phyloP scores from a whole-genome alignment of 2,888 invertebrate genomes.

The Pemphredon lugubris region DNA sequence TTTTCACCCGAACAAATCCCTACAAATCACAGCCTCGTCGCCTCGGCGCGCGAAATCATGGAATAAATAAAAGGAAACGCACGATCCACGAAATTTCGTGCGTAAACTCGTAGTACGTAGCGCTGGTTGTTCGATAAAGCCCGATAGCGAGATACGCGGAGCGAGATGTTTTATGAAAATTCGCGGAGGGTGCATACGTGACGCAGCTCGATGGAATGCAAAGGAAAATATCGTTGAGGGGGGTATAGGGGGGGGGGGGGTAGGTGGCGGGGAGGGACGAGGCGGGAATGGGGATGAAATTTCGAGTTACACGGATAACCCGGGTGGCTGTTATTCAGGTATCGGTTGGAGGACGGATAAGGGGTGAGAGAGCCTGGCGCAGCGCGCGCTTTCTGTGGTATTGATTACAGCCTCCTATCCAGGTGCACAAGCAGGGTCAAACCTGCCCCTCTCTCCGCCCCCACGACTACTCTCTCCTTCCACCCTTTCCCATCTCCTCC shows the following conservation, averaged over 20 bases:
- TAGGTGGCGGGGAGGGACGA: neutral
- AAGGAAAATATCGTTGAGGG: too few species aligned
- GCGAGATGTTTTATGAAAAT: neutral
- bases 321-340: conserved; percentile 60
- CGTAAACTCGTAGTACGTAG: neutral
- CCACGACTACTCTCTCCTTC: conserved; percentile 52
- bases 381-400: conserved; percentile 76
- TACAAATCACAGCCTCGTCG: conserved; percentile 1
- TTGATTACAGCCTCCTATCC: conserved; percentile 80
- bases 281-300: conserved; percentile 8
- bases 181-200: neutral
- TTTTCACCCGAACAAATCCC: conserved; percentile 1
- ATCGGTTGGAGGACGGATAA: conserved; percentile 63
- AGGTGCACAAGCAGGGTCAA: conserved; percentile 79
- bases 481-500: conserved; percentile 44
- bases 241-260: neutral
- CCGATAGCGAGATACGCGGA: neutral
- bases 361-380: conserved; percentile 68
- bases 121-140: neutral
- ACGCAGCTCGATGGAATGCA: neutral
- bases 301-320: too few species aligned
- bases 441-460: conserved; percentile 64
- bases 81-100: neutral
- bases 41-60: neutral
- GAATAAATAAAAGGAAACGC: neutral